Percentiles rank a stretch among this genome's conserved stretches.
These are phyloP conservation scores for Chiridota heheva DNA, from an alignment of 35 echinoderm and acorn worm genomes.

Conservation along the genomic window DNA sequence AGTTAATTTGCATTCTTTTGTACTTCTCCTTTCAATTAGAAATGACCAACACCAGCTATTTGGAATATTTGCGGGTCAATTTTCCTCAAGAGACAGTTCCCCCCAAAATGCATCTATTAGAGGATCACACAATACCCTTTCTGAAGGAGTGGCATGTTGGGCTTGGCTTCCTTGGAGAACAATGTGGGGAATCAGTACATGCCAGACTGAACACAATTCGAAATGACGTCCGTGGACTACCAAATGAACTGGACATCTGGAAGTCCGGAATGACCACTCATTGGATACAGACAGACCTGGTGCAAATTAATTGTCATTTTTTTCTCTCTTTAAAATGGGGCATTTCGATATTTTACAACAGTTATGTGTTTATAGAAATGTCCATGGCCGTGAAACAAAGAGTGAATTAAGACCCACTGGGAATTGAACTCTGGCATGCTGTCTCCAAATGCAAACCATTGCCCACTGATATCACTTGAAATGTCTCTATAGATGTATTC, in stretches of 20 bases:
- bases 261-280: background rate
- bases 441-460: too few relatives aligned
- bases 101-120: constrained; percentile 48
- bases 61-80: background rate
- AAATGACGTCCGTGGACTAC: background rate
- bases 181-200: constrained; percentile 30
- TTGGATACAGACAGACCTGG: background rate
- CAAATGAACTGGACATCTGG: background rate
- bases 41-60: too few relatives aligned
- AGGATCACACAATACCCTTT: constrained; percentile 34
- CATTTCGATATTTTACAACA: too few relatives aligned
- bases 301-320: background rate
- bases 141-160: constrained; percentile 7
- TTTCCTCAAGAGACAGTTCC: constrained; percentile 9
- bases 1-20: too few relatives aligned
- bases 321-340: too few relatives aligned
- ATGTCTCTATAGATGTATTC: too few relatives aligned
- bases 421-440: too few relatives aligned
- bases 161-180: constrained; percentile 26
- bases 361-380: too few relatives aligned
- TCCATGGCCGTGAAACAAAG: too few relatives aligned
- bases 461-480: too few relatives aligned
- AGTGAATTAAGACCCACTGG: too few relatives aligned
- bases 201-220: background rate
- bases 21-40: too few relatives aligned